These are phyloP conservation scores for Hippasteria phrygiana DNA, from an alignment of 53 echinoderm and acorn worm species.

Conservation along the genomic window DNA sequence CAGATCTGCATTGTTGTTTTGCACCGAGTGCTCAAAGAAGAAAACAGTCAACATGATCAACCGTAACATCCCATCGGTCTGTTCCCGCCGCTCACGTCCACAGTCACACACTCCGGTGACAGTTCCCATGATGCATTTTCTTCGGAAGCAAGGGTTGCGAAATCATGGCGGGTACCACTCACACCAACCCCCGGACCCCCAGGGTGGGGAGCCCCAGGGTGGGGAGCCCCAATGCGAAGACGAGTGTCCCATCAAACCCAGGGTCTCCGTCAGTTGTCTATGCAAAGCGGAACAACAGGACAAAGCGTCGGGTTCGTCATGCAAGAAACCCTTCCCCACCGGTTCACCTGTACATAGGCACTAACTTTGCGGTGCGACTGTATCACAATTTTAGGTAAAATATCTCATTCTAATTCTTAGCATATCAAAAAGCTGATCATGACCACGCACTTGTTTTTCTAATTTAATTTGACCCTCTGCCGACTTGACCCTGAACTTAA, in stretches of 20 bases:
- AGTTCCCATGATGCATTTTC: slow-evolving; percentile 32
- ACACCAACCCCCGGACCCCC: slow-evolving; percentile 29
- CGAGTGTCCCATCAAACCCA: no score
- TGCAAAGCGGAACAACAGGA: neutral
- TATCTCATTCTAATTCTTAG: neutral
- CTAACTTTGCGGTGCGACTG: slow-evolving; percentile 61
- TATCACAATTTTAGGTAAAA: slow-evolving; percentile 57
- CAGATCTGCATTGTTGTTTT: neutral
- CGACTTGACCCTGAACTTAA: no score
- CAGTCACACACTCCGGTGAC: slow-evolving; percentile 6
- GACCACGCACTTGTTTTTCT: neutral
- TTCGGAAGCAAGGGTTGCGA: slow-evolving; percentile 13
- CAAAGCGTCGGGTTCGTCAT: slow-evolving; percentile 1
- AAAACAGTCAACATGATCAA: neutral
- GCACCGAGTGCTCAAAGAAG: neutral
- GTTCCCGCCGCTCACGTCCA: neutral
- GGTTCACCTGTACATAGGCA: slow-evolving; percentile 61
- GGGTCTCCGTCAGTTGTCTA: neutral
- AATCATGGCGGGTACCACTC: slow-evolving; percentile 48
- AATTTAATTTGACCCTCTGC: no score
- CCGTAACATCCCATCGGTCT: neutral
- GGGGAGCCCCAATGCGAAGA: neutral
- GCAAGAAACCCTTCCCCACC: slow-evolving; percentile 40
- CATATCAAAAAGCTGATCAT: neutral
- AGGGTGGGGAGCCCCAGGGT: neutral